phyloP scores from a whole-genome alignment of 2,888 invertebrate genomes.

The Ypsolopha scabrella region DNA sequence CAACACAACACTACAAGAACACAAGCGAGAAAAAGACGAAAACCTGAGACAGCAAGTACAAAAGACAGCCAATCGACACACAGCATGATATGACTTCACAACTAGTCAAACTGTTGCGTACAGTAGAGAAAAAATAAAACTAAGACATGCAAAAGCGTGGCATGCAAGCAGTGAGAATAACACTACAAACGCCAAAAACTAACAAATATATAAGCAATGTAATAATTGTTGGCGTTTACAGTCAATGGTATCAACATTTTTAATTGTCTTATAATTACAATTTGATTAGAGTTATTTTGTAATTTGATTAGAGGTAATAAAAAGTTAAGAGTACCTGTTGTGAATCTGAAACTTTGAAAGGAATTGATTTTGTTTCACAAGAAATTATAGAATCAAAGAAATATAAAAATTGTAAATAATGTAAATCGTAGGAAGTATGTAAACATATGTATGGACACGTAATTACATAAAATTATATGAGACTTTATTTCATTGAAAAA shows the following conservation, averaged over 20 bases:
- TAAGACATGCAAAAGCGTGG: constrained; percentile 48
- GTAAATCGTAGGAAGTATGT: constrained; percentile 10
- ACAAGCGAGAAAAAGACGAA: constrained; percentile 39
- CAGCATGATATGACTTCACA: constrained; percentile 52
- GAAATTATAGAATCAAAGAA: constrained; percentile 6
- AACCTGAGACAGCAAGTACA: constrained; percentile 26
- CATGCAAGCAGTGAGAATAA: constrained; percentile 36
- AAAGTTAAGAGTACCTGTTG: constrained; percentile 48
- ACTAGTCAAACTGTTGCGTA: constrained; percentile 52
- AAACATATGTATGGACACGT: constrained; percentile 35
- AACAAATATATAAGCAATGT: constrained; percentile 2
- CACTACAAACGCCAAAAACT: constrained; percentile 25
- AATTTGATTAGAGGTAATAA: constrained; percentile 24
- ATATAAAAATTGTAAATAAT: constrained; percentile 8
- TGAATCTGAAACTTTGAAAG: constrained; percentile 57
- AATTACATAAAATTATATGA: constrained; percentile 18
- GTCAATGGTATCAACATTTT: constrained; percentile 39
- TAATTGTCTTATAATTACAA: constrained; percentile 29
- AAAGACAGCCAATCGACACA: constrained; percentile 40
- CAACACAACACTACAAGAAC: constrained; percentile 37
- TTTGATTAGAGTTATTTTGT: constrained; percentile 59
- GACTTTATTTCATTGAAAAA: constrained; percentile 13
- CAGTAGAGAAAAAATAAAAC: constrained; percentile 8
- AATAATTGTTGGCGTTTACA: constrained; percentile 22
- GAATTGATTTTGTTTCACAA: constrained; percentile 25